phyloP scores from a whole-genome alignment of 2,113 vertebrate genomes.

The Anguilla rostrata region DNA sequence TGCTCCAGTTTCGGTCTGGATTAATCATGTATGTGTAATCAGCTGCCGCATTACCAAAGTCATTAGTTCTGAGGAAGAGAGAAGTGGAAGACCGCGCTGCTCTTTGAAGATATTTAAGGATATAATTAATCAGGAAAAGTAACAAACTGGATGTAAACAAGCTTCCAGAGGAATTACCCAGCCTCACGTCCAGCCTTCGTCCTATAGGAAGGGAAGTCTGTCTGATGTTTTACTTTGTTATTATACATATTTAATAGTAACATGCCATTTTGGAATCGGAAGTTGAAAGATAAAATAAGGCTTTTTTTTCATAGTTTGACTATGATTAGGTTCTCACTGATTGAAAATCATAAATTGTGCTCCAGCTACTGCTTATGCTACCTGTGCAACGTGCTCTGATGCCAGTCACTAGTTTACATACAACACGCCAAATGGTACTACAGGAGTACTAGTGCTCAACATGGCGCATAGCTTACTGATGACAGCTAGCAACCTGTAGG shows the following conservation, averaged over 20 bases:
- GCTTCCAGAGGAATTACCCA: background rate
- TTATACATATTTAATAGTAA: background rate
- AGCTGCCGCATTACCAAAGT: background rate
- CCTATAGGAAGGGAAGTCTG: background rate
- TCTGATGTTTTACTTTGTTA: background rate
- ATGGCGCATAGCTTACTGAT: too few relatives aligned
- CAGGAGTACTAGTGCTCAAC: too few relatives aligned
- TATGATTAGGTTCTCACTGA: too few relatives aligned
- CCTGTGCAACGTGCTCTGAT: too few relatives aligned
- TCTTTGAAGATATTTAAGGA: slow-evolving; percentile 28
- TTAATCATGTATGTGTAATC: slow-evolving; percentile 17
- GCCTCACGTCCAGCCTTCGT: too few relatives aligned
- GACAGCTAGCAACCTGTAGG: background rate
- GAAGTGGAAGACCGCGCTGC: background rate
- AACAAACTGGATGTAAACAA: slow-evolving; percentile 19
- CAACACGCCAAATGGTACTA: background rate
- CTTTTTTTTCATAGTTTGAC: too few relatives aligned
- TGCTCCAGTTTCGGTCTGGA: background rate
- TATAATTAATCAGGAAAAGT: slow-evolving; percentile 21
- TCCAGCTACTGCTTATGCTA: too few relatives aligned
- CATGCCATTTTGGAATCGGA: too few relatives aligned
- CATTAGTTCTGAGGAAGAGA: background rate
- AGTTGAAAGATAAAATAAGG: too few relatives aligned
- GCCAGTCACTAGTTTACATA: too few relatives aligned
- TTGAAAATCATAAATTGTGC: too few relatives aligned